Conservation (phyloP, 2,797 vertebrate species). For the Odontamblyopus lacepedii region DNA sequence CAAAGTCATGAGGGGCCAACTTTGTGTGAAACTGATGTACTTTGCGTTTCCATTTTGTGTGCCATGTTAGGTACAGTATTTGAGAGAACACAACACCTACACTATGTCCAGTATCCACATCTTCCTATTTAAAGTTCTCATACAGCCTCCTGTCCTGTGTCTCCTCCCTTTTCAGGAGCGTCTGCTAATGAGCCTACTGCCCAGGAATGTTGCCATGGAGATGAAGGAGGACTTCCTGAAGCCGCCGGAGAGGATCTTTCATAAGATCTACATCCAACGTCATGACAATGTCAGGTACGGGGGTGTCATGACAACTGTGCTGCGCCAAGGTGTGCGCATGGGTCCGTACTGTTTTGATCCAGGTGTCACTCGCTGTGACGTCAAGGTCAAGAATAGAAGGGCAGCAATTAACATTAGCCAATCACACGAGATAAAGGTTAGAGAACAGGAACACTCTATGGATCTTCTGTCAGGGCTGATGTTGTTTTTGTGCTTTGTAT, state of each 20-base stretch:
- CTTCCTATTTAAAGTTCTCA: constrained; percentile 29
- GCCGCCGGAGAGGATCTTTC: constrained; percentile 98
- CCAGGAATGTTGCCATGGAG: constrained; percentile 98
- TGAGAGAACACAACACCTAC: neutral
- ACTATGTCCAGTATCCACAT: neutral
- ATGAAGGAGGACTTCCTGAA: constrained; percentile 99
- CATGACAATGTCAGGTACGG: constrained; percentile 97
- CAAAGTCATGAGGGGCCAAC: neutral
- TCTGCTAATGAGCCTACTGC: constrained; percentile 96
- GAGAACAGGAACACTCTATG: neutral
- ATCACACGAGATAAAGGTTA: constrained; percentile 36
- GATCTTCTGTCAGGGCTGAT: constrained; percentile 6
- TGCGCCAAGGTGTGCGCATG: constrained; percentile 2
- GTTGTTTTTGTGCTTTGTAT: neutral
- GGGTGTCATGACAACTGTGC: constrained; percentile 64
- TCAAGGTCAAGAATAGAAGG: constrained; percentile 54
- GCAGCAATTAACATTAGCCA: constrained; percentile 38
- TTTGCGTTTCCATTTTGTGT: neutral
- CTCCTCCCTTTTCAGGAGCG: constrained; percentile 82
- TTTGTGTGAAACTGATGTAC: neutral
- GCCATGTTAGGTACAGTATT: neutral
- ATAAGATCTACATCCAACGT: constrained; percentile 99
- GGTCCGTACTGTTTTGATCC: constrained; percentile 44
- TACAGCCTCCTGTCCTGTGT: constrained; percentile 14
- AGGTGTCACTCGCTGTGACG: constrained; percentile 52